These are phyloP conservation scores for Alcedo quadribrachys DNA, from an alignment of 2,797 vertebrate species.

Conservation along the genomic window DNA sequence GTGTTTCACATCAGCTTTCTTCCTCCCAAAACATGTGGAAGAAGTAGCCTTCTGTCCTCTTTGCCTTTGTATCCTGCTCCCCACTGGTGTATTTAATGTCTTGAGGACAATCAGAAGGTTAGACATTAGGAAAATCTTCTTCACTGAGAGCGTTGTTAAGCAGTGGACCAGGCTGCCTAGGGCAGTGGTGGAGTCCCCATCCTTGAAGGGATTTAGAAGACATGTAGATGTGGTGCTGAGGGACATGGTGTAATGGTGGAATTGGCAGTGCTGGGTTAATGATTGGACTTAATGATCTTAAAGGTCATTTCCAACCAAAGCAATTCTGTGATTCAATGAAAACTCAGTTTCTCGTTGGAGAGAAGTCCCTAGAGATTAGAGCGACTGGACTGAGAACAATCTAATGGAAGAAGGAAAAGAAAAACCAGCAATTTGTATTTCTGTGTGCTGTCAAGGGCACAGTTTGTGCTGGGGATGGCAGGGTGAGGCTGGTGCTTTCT, in stretches of 20 bases:
- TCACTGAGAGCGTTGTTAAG: no score
- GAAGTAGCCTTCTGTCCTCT: background rate
- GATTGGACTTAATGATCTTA: background rate
- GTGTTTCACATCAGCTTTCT: background rate
- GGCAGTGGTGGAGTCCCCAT: no score
- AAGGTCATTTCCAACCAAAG: background rate
- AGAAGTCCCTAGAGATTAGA: background rate
- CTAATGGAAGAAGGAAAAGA: background rate
- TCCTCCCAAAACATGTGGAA: background rate
- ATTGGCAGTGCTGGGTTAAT: background rate
- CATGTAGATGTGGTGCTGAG: no score
- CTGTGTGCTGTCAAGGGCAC: background rate
- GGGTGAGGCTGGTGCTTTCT: background rate
- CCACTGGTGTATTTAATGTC: background rate
- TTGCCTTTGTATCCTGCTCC: background rate
- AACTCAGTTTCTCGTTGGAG: background rate
- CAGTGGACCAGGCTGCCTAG: no score
- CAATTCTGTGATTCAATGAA: background rate
- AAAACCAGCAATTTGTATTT: background rate
- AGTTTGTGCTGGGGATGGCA: background rate
- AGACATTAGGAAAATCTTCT: no score
- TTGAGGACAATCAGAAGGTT: background rate
- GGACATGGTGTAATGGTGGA: background rate
- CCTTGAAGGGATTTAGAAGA: no score
- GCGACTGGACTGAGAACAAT: background rate